Evolutionary conservation across 2,113 vertebrate species (phyloP), one percentile per base, ranked within the genome.

Genomic region (Brachirus orientalis): DNA sequence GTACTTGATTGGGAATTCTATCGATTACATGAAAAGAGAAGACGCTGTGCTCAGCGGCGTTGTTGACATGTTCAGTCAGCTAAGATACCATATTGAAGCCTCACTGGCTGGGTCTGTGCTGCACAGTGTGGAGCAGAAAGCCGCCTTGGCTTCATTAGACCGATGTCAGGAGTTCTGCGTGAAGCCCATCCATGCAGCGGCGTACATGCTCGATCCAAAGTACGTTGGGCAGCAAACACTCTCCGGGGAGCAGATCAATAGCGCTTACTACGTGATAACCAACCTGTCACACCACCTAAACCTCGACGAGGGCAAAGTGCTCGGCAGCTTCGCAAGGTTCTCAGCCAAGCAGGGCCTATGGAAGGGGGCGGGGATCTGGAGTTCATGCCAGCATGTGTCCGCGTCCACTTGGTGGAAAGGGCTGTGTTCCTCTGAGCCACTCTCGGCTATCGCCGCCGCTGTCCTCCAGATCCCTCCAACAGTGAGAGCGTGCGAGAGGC

Each of bases 201-300:
- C 82, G 1, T 82, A 79, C 80, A 88, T 85, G 78, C 75, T 88
- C 10, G 88, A 90, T 36, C 84, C 84, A n/a, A 80, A 77, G 68
- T 59, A 82, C 2, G 73, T 50, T 0, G 72, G 75, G 14, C 66
- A 72, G 77, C 63, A 84, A 55, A 83, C 53, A 0, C 85, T 85
- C n/a, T 72, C 81, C 0, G 81, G 62, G 36, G 86, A 86, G 63
- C 74, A 83, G 59, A 72, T 84, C 19, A 84, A 80, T 66, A 16
- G 66, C 0, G 80, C 77, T 33, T 83, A 81, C 59, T 71, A 61
- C 5, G 73, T 79, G 3, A 84, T 85, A 50, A 80, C 79, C 58
- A 80, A 50, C 56, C 71, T 83, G 62, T 82, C 78, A 10, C 72
- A 75, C 36, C 80, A 86, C 44, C 64, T 87, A 16, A 41, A 76